Base-by-base conservation (phyloP, 2,888 invertebrate genomes). In the Zhuqinia jingwanae region DNA sequence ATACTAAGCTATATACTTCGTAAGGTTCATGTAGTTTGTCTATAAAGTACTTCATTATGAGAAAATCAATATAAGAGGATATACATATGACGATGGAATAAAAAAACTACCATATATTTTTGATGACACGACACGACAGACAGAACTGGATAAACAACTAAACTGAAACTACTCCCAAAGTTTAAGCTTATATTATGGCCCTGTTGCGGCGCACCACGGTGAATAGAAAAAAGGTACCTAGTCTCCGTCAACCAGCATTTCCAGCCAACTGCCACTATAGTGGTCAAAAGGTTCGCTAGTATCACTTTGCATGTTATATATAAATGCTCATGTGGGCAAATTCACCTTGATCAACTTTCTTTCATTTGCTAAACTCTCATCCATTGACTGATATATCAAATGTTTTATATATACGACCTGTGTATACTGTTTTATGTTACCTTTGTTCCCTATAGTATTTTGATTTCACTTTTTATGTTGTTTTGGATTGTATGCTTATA, bases 201-300 rank as follows among this genome's bases (percentile, higher is more conserved):
- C 84, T 84, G 84, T 84, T 84, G 84, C 84, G 77, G 76, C 47
- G 20, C 53, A 36, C 25, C 56, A 36, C 53, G 56, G 76, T 76
- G 22, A 30, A 70, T 22, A 75, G 17, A 27, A 25, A 50, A 17
- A 20, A 8, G 25, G 11, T 15, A 73, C 20, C n/a, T 17, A 53
- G 56, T 45, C 25, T n/a, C n/a, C 73, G 27, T 20, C 30, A 75
- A 56, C 20, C 20, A 53, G n/a, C n/a, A n/a, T n/a, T n/a, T n/a
- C n/a, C n/a, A n/a, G 47, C 75, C 53, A 70, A 20, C 47, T 47
- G 2, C 8, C 30, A 36, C 0, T 6, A 22, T 27, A 42, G 15
- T 36, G 17, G 36, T 36, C 60, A 65, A 65, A 65, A 1, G 17
- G 65, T 65, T 27, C 30, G 17, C 17, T 36, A 36, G 15, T 36